Base-by-base conservation (phyloP, 2,113 vertebrate species). In the Brienomyrus brachyistius region DNA sequence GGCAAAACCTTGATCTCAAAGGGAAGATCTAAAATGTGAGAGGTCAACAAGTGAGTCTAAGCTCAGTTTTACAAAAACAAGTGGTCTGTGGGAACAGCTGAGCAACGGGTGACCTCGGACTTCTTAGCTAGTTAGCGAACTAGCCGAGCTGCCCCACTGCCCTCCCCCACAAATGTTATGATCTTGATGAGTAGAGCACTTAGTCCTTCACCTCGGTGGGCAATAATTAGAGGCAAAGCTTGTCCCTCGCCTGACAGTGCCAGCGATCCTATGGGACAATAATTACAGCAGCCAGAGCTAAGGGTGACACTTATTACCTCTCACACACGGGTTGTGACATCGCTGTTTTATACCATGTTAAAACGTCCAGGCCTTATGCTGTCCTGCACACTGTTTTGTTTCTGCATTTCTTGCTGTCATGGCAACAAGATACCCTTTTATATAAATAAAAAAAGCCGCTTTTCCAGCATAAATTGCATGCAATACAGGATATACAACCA, bases 261-360 rank as follows among this genome's bases (percentile, higher is more conserved):
- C 96, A 97, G 96, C 96, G 96, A 97, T 95, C 93, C 95, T 95
- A 93, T 94, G 96, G 96, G 95, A 96, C 95, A 94, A 96, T 96
- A 97, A 97, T 97, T 97, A 96, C 94, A 96, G 96, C 93, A 89
- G 66, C 94, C 94, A 95, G n/a, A 35, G 13, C 50, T 19, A 35
- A 56, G 45, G 47, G 5, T 87, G 45, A 54, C 50, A 1, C 62
- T 70, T 11, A 54, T 87, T 56, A 87, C 85, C 47, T 35, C 43
- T 84, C 45, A n/a, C 40, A 23, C 43, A n/a, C 6, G 40, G 45
- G 43, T 45, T 83, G 80, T 35, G 31, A 52, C 50, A 87, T 54
- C 17, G 51, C 51, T 9, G 51, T 11, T 52, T 48, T 9, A 4
- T 17, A 31, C 50, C 9, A 86, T 40, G 35, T 35, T 86, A 86